Evolutionary conservation across 2,888 invertebrate species (phyloP), one percentile per base, ranked within the genome.

Genomic region (Ferdinandea cuprea): DNA sequence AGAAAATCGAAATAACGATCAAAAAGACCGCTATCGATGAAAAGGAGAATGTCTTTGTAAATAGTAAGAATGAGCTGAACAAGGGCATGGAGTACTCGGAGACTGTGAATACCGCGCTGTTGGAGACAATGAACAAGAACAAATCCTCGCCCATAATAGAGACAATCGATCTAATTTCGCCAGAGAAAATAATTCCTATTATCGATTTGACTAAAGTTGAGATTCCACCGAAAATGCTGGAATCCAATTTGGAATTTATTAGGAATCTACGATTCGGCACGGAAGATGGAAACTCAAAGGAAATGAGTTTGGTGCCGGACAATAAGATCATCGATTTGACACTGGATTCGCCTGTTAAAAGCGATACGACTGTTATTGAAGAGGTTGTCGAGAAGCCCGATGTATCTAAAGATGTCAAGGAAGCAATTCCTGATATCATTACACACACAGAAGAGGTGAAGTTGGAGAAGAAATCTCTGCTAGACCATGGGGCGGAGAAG

Each of bases 41-140:
- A 73, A 91, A 90, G 74, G 90, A 91, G 85, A 91, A 91, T 77
- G 87, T 89, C 8, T 90, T 90, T 77, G 90, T 90, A 1, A 90
- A 89, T 63, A 90, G 88, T 74, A 90, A 90, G 80, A 91, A 90
- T 84, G 90, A 90, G 79, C 85, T 91, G 2, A 91, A 91, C 85
- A 91, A 90, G 72, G 89, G 89, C 42, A 88, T 89, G 87, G 90
- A 90, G 84, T 90, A 89, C 61, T 88, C 89, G 7, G 91, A 91
- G 77, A 88, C 88, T 9, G 88, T 90, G 8, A 90, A 90, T 81
- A 88, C 88, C 2, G 87, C 89, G 8, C 83, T 91, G 19, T 86
- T 91, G 56, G 91, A 91, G 42, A 87, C 87, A 35, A 83, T 89
- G 9, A 86, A 72, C 15, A 88, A 87, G 59, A 88, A 87, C 15